Evolutionary conservation across 2,888 invertebrate genomes (phyloP).

Genomic region (Periphyllus acericola): DNA sequence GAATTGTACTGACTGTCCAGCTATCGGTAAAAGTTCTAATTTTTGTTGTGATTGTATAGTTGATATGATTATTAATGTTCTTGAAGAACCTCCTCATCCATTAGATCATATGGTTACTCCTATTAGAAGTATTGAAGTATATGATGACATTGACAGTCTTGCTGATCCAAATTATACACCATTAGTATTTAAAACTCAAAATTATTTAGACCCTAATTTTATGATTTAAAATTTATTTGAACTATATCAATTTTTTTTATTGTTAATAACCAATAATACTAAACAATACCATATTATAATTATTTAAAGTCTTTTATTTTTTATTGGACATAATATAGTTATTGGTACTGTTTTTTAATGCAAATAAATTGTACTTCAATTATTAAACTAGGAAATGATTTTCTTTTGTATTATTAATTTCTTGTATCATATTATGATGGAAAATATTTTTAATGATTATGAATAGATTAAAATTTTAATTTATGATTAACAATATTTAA

Average conservation of each 20-base stretch:
- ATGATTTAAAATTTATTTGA: constrained; percentile 29
- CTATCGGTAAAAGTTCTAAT: constrained; percentile 63
- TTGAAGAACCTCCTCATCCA: constrained; percentile 37
- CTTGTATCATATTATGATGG: no score
- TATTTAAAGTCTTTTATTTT: neutral
- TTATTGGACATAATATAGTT: neutral
- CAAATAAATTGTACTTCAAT: no score
- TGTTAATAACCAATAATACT: neutral
- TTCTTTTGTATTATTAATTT: no score
- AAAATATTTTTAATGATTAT: no score
- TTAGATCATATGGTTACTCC: constrained; percentile 43
- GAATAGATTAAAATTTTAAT: no score
- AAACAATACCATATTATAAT: neutral
- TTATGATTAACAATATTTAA: no score
- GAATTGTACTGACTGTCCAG: constrained; percentile 71
- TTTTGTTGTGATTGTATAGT: constrained; percentile 55
- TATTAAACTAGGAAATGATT: no score
- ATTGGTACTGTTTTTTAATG: no score
- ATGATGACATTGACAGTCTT: constrained; percentile 45
- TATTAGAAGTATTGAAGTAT: neutral
- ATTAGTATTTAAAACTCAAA: constrained; percentile 63
- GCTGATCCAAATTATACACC: constrained; percentile 63
- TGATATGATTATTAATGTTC: constrained; percentile 33
- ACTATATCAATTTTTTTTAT: neutral
- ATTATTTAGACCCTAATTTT: constrained; percentile 65